Conservation (phyloP, 2,888 invertebrate species). For the Bruchidius siliquastri region DNA sequence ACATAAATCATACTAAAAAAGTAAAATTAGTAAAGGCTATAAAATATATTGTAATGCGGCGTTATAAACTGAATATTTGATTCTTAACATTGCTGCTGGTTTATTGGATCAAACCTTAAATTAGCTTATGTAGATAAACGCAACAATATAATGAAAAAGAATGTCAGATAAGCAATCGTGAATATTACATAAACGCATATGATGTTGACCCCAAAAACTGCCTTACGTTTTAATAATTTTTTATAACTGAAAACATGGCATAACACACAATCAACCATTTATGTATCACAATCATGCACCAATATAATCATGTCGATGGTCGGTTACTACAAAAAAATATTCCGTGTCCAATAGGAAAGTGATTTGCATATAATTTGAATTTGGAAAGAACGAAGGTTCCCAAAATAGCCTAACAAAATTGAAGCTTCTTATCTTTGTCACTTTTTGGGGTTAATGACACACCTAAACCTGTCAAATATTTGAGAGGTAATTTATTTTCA, state of each 20-base stretch:
- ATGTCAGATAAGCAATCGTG: neutral
- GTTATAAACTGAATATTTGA: neutral
- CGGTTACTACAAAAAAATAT: no score
- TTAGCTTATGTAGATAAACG: neutral
- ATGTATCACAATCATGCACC: no score
- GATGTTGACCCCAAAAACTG: neutral
- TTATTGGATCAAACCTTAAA: neutral
- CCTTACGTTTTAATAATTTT: neutral
- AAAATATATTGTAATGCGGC: neutral
- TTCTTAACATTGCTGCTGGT: neutral
- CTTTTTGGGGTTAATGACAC: neutral
- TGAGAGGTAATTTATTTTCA: neutral
- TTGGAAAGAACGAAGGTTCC: neutral
- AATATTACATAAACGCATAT: neutral
- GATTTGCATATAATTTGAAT: neutral
- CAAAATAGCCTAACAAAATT: conserved; percentile 2
- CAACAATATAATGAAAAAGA: neutral
- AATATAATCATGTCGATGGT: neutral
- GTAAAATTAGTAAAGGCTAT: neutral
- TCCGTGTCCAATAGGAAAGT: no score
- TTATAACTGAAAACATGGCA: neutral
- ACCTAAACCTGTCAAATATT: neutral
- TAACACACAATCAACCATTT: neutral
- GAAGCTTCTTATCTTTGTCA: neutral
- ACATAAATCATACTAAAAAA: neutral